These are phyloP conservation scores for Glyptemys insculpta DNA, from an alignment of 2,797 vertebrate species.

Conservation along the genomic window DNA sequence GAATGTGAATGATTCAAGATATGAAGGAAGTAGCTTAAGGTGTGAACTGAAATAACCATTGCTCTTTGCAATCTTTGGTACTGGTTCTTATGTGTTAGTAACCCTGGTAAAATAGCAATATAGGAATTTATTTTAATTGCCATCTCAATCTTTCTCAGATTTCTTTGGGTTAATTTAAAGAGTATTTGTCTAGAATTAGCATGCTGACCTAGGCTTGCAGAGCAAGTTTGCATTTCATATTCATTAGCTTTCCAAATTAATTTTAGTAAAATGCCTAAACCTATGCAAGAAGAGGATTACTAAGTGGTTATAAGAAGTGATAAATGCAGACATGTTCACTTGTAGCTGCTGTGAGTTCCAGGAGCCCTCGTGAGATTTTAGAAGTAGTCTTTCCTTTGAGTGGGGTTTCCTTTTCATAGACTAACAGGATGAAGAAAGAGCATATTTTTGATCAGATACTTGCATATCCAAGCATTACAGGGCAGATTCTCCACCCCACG, in stretches of 20 bases:
- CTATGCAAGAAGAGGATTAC: constrained; percentile 4
- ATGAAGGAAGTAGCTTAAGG: background rate
- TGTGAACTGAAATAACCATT: background rate
- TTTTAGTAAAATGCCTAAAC: constrained; percentile 58
- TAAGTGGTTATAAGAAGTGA: background rate
- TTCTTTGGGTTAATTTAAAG: constrained; percentile 30
- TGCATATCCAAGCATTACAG: background rate
- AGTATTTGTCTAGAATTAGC: constrained; percentile 36
- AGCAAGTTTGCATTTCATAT: constrained; percentile 45
- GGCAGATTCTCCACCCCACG: fast-evolving
- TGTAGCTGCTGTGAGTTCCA: fast-evolving
- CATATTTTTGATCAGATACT: background rate
- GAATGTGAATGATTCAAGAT: background rate
- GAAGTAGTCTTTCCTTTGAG: background rate
- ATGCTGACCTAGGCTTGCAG: constrained; percentile 11
- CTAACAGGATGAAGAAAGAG: background rate
- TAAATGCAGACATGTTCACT: background rate
- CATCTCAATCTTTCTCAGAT: background rate
- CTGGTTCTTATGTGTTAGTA: background rate
- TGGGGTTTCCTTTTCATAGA: fast-evolving
- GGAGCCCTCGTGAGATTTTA: background rate
- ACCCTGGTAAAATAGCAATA: background rate
- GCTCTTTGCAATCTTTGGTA: background rate
- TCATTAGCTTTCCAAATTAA: constrained; percentile 55
- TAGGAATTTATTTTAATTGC: background rate